Conservation (phyloP, 2,113 vertebrate species). For the Phylloscopus trochiloides region DNA sequence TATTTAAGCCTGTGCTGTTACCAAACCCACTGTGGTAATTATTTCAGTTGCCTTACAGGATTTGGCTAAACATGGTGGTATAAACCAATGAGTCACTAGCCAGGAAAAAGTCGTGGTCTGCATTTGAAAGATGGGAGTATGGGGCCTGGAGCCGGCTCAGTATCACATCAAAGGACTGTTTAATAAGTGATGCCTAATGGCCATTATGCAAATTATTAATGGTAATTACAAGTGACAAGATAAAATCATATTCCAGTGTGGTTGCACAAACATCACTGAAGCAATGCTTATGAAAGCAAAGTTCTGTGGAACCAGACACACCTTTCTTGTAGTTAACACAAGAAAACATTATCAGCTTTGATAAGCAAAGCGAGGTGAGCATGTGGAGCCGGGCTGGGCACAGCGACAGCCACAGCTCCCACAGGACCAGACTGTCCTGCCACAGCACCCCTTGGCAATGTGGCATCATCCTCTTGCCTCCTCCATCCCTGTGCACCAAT, state of each 20-base stretch:
- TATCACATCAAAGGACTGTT: constrained; percentile 58
- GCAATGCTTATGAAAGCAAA: constrained; percentile 54
- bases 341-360: constrained; percentile 12
- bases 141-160: not conserved
- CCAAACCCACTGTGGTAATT: constrained; percentile 27
- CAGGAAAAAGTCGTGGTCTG: constrained; percentile 25
- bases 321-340: constrained; percentile 50
- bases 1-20: constrained; percentile 21
- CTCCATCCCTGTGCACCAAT: rapidly evolving
- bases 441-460: not conserved
- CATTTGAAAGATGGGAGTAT: constrained; percentile 28
- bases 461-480: not conserved
- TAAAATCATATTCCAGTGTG: constrained; percentile 33
- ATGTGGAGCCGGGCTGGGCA: not conserved
- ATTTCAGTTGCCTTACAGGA: constrained; percentile 23
- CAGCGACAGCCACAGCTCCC: not conserved
- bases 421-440: not conserved
- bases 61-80: not conserved
- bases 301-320: not conserved
- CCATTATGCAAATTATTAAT: constrained; percentile 51
- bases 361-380: not conserved
- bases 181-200: constrained; percentile 45
- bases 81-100: constrained; percentile 36
- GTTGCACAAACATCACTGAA: constrained; percentile 56
- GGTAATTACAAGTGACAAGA: constrained; percentile 65